phyloP scores from a whole-genome alignment of 30 jellyfish, hydroid and myxozoan species.

The Clytia hemisphaerica region DNA sequence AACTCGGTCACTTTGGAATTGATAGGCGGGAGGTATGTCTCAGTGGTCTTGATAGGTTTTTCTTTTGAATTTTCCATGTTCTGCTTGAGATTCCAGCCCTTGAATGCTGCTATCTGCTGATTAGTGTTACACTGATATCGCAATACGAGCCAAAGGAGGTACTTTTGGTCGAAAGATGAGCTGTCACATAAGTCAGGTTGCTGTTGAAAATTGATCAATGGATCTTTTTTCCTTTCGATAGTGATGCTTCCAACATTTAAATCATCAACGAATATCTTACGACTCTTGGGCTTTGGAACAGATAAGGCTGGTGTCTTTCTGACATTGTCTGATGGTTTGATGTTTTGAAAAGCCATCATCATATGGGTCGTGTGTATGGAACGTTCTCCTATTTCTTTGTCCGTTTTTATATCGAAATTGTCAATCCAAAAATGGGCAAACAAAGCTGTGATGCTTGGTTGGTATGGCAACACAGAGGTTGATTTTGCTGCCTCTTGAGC shows the following conservation, averaged over 20 bases:
- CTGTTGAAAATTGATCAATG: neutral
- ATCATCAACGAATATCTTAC: neutral
- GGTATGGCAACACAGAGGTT: neutral
- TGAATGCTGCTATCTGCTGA: neutral
- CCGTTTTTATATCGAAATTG: neutral
- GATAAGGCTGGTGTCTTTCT: too few species aligned
- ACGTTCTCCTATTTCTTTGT: neutral
- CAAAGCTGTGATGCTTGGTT: neutral
- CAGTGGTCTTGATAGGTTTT: neutral
- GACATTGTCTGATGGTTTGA: too few species aligned
- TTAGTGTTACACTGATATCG: neutral
- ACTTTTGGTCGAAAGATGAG: neutral
- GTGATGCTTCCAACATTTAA: too few species aligned
- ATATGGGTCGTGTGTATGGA: neutral
- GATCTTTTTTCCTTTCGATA: neutral
- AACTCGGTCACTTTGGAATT: slow-evolving; percentile 36
- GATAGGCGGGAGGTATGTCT: slow-evolving; percentile 36
- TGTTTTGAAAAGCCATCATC: neutral
- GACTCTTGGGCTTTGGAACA: too few species aligned
- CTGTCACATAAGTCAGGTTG: neutral
- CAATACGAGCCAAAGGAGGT: neutral
- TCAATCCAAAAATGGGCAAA: neutral
- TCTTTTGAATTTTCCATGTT: neutral
- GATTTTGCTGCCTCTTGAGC: slow-evolving; percentile 3
- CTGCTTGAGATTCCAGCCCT: neutral